Base-by-base conservation (phyloP, 2,888 invertebrate species). In the Odontomyia ornata region DNA sequence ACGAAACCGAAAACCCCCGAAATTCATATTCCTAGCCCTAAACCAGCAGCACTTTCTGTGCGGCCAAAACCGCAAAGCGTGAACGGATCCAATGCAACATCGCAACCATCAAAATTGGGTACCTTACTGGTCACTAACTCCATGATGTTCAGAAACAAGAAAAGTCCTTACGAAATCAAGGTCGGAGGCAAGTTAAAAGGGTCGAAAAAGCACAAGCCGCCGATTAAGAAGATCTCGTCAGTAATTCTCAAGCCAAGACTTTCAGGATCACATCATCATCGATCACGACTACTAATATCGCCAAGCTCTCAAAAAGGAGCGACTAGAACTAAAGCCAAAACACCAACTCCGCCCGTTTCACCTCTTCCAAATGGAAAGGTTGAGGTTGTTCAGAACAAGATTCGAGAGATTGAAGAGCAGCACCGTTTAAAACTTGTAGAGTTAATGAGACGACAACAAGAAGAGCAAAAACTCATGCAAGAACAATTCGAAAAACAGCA, bases 401-500 rank as follows among this genome's bases (percentile, higher is more conserved):
- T 92, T 79, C 90, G 91, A 81, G 89, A 89, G 43, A 83, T 92
- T 79, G 90, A 92, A 81, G 89, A 89, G 46, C 90, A 92, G 79
- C 93, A 93, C 82, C 88, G 91, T 7, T 85, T 88, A 52, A 90
- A 92, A 83, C 90, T 93, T 89, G 86, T 88, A 0, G 89, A 88
- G 75, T 83, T 93, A 72, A 87, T 92, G 1, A 89, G 89, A 46
- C 89, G 91, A 76, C 92, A 93, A 82, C 89, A 90, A 77, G 88
- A 87, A 67, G 92, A 93, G 82, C 92, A 92, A 81, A 84, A 88
- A 65, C 84, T 89, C 28, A 85, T 93, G 80, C 91, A 91, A 81
- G 88, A 90, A 81, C 88, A 90, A 60, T 93, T 93, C 81, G 91
- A 92, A 80, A 89, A 89, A 69, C 92, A 93, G 82, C 91, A 92